Percentiles rank a stretch among this genome's conserved stretches.
Conservation (phyloP, 1,140 invertebrate genomes). For the Microplitis demolitor region DNA sequence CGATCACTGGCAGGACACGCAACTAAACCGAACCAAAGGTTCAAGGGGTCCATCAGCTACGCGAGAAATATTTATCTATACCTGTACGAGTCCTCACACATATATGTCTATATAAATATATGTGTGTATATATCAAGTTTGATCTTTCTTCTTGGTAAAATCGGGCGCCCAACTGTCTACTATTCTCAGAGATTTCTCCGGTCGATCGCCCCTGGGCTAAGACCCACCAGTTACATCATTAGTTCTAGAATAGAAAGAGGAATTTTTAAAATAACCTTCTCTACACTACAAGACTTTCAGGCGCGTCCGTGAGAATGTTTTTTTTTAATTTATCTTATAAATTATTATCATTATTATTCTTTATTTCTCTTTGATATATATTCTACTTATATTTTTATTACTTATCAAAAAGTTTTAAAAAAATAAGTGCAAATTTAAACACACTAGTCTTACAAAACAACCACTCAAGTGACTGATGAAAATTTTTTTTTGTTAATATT, state of each 20-base stretch:
- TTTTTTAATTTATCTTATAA: not conserved
- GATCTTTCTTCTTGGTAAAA: slow-evolving; percentile 41
- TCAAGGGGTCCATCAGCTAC: slow-evolving; percentile 15
- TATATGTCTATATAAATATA: not conserved
- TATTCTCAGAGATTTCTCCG: slow-evolving; percentile 24
- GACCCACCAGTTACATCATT: slow-evolving; percentile 19
- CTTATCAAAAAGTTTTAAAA: not conserved
- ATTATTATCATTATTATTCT: not conserved
- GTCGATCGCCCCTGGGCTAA: not conserved
- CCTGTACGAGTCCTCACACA: slow-evolving; percentile 31
- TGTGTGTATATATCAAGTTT: not conserved
- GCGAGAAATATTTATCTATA: slow-evolving; percentile 22
- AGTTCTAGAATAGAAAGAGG: slow-evolving; percentile 6
- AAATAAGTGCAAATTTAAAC: too few relatives aligned
- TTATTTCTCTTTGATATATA: too few relatives aligned
- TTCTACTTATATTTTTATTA: slow-evolving; percentile 17
- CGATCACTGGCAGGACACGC: not conserved
- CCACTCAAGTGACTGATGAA: slow-evolving; percentile 23
- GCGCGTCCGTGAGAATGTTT: not conserved
- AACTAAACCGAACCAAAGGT: not conserved
- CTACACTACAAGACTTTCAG: not conserved
- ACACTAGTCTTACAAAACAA: too few relatives aligned
- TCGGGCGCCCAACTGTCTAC: slow-evolving; percentile 54
- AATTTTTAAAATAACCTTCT: slow-evolving; percentile 5
- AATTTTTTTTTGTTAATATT: slow-evolving; percentile 52